Base-by-base conservation (phyloP, 2,888 invertebrate species). In the Petrophora chlorosata region DNA sequence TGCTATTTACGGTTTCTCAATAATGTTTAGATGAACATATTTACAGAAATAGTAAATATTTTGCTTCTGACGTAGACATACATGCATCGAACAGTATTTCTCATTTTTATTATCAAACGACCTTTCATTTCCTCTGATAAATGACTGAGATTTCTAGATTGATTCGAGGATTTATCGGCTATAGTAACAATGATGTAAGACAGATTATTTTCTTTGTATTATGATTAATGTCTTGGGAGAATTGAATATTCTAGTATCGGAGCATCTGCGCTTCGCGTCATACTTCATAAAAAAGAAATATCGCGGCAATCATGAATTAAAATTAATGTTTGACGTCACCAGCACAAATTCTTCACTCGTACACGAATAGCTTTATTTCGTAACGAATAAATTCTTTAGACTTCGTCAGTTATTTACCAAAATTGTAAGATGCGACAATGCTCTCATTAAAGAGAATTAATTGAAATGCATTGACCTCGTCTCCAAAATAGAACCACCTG, bases 251-350 rank as follows among this genome's bases (percentile, higher is more conserved):
- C 16, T 15, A 32, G 14, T 9, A 13, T 23, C 29, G 5, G 30
- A 16, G 16, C n/a, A n/a, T n/a, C n/a, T n/a, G n/a, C 15, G 10
- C 36, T 23, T 28, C 34, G 32, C 46, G 38, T 49, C 44, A 43
- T 38, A 29, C 17, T 42, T 13, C 35, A 49, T 52, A 52, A 56
- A 56, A 60, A 56, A 36, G 41, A 47, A 55, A 55, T 53, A 57
- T 45, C 25, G 34, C 34, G 34, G 50, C 39, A 49, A 53, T 56
- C 51, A 43, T 28, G 47, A 51, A 57, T 55, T 60, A 55, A 60
- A 57, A 54, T 53, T 55, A 53, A 53, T 57, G 55, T 56, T 57
- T 60, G 55, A 57, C 60, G 55, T 60, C 60, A 56, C 40, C 26
- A 48, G 48, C 51, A 45, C 48, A 55, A 55, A 51, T 53, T 48